Conservation (phyloP, 2,888 invertebrate genomes). For the Erannis defoliaria region DNA sequence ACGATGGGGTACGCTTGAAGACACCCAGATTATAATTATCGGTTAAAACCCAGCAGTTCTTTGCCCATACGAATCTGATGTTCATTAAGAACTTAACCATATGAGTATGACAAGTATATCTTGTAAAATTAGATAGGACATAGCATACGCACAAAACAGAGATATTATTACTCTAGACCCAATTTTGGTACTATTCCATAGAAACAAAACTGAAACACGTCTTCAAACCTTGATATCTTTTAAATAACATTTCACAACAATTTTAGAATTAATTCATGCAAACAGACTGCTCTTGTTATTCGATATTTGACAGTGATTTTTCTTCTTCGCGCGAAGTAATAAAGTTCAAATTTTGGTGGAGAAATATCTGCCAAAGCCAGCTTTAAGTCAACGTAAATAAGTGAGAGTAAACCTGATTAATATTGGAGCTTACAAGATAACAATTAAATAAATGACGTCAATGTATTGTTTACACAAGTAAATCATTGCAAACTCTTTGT, state of each 20-base stretch:
- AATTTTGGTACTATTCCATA: not conserved
- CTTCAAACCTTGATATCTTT: not conserved
- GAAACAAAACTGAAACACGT: not conserved
- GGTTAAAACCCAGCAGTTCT: too few relatives aligned
- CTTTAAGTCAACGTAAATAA: slow-evolving; percentile 20
- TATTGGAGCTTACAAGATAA: slow-evolving; percentile 32
- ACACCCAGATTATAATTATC: too few relatives aligned
- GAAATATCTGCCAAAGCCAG: slow-evolving; percentile 3
- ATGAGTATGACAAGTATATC: too few relatives aligned
- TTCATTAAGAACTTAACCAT: too few relatives aligned
- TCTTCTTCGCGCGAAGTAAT: not conserved
- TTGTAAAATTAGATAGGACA: too few relatives aligned
- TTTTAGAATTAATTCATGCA: not conserved
- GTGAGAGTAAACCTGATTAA: slow-evolving; percentile 25
- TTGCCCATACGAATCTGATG: too few relatives aligned
- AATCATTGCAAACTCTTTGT: slow-evolving; percentile 33
- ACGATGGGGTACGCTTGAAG: too few relatives aligned
- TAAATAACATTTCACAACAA: slow-evolving; percentile 1
- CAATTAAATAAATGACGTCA: slow-evolving; percentile 41
- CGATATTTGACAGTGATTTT: not conserved
- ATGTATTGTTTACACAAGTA: slow-evolving; percentile 33
- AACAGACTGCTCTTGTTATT: slow-evolving; percentile 3
- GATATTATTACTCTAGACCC: too few relatives aligned
- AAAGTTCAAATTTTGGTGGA: slow-evolving; percentile 3
- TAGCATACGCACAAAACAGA: too few relatives aligned